Evolutionary conservation across 2,797 vertebrate genomes (phyloP).

Genomic region (Propithecus deckenii): DNA sequence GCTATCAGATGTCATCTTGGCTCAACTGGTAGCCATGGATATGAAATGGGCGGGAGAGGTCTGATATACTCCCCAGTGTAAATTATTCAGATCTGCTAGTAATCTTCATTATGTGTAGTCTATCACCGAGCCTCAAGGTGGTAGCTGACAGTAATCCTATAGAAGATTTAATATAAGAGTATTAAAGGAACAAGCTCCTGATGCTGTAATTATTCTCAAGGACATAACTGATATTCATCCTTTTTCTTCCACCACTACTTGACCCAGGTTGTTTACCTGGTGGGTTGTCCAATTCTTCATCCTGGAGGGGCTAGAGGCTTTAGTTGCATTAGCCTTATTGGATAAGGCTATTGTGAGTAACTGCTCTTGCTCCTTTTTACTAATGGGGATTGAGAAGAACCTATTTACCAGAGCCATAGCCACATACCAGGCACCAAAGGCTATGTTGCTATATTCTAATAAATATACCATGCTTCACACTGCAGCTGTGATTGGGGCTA

Average conservation of each 20-base stretch:
- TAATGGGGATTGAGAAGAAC: background rate
- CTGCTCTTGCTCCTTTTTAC: background rate
- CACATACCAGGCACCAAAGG: background rate
- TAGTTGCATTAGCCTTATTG: background rate
- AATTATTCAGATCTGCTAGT: background rate
- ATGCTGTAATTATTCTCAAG: background rate
- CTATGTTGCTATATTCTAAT: background rate
- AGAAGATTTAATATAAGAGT: background rate
- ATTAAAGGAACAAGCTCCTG: background rate
- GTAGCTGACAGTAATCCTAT: background rate
- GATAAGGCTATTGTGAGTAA: background rate
- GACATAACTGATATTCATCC: background rate
- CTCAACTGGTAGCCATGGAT: background rate
- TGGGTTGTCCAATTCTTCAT: background rate
- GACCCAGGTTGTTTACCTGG: background rate
- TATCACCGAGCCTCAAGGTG: background rate
- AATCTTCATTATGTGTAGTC: background rate
- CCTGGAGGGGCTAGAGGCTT: background rate
- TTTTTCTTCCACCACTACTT: background rate
- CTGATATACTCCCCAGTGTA: background rate
- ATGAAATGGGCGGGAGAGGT: background rate
- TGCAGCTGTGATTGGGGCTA: background rate
- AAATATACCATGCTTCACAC: background rate
- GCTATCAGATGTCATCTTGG: background rate
- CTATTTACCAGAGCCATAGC: background rate